Percentiles rank a stretch among this genome's conserved stretches.
Evolutionary conservation across 2,113 vertebrate species (phyloP).

Genomic region (Phrynosoma blainvillii): DNA sequence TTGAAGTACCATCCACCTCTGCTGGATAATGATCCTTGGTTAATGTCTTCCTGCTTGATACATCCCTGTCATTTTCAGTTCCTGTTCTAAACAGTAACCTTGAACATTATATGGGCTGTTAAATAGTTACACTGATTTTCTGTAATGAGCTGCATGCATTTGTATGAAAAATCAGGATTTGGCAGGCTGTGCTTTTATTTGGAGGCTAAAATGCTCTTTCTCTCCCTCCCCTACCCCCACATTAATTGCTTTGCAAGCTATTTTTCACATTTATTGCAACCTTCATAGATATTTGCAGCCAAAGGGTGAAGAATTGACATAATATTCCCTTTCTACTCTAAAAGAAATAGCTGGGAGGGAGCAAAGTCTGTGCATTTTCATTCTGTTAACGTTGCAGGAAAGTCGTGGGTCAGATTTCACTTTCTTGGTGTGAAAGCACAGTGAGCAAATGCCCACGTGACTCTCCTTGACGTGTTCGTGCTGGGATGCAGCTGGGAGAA

Average conservation of each 20-base stretch:
- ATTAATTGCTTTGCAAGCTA: not conserved
- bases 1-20: not conserved
- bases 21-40: not conserved
- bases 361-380: not conserved
- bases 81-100: not conserved
- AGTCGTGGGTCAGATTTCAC: not conserved
- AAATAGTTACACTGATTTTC: not conserved
- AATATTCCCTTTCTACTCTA: conserved; percentile 39
- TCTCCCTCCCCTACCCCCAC: not conserved
- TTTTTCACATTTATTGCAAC: conserved; percentile 56
- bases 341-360: conserved; percentile 21
- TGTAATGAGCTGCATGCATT: not conserved
- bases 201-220: not conserved
- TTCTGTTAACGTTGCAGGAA: not conserved
- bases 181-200: not conserved
- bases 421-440: not conserved
- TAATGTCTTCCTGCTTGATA: not conserved
- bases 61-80: not conserved
- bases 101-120: not conserved
- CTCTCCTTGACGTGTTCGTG: not conserved
- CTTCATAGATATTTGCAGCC: conserved; percentile 47
- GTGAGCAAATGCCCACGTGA: not conserved
- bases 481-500: not conserved
- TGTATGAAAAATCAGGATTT: not conserved
- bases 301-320: conserved; percentile 46